phyloP scores from a whole-genome alignment of 2,797 vertebrate genomes.

The Alfaro cultratus region DNA sequence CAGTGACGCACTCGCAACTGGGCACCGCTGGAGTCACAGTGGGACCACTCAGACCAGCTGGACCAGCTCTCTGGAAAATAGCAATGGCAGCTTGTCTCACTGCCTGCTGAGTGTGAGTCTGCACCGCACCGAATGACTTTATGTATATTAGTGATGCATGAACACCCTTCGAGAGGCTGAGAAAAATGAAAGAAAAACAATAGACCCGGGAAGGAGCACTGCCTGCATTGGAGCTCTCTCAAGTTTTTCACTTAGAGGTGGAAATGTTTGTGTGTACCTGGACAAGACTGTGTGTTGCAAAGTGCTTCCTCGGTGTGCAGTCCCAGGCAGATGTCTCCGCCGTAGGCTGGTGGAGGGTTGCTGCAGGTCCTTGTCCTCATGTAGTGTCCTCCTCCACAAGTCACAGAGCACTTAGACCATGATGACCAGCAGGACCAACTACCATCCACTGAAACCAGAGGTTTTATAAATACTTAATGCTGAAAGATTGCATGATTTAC shows the following conservation, averaged over 20 bases:
- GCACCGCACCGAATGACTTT: slow-evolving; percentile 2
- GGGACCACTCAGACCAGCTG: slow-evolving; percentile 93
- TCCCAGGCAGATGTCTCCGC: slow-evolving; percentile 96
- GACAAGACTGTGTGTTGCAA: slow-evolving; percentile 93
- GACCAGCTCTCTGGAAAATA: slow-evolving; percentile 92
- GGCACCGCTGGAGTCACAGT: slow-evolving; percentile 84
- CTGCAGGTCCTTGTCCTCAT: slow-evolving; percentile 95
- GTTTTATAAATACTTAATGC: slow-evolving; percentile 11
- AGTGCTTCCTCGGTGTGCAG: slow-evolving; percentile 96
- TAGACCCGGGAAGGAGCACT: slow-evolving; percentile 51
- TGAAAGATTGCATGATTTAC: not conserved
- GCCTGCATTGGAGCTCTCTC: slow-evolving; percentile 27
- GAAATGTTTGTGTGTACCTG: slow-evolving; percentile 81
- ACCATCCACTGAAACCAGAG: slow-evolving; percentile 87
- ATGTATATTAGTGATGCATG: slow-evolving; percentile 54
- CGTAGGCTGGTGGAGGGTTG: slow-evolving; percentile 91
- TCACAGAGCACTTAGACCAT: slow-evolving; percentile 97
- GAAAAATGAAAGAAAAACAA: slow-evolving; percentile 48
- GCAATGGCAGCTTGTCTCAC: slow-evolving; percentile 45
- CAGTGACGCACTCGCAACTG: slow-evolving; percentile 90
- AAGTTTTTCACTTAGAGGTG: slow-evolving; percentile 39
- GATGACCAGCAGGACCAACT: slow-evolving; percentile 97
- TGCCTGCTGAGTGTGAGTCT: slow-evolving; percentile 19
- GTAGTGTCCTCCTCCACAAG: slow-evolving; percentile 96
- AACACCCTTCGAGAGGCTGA: slow-evolving; percentile 19